phyloP scores from a whole-genome alignment of 2,113 vertebrate genomes.

The Aythya baeri region DNA sequence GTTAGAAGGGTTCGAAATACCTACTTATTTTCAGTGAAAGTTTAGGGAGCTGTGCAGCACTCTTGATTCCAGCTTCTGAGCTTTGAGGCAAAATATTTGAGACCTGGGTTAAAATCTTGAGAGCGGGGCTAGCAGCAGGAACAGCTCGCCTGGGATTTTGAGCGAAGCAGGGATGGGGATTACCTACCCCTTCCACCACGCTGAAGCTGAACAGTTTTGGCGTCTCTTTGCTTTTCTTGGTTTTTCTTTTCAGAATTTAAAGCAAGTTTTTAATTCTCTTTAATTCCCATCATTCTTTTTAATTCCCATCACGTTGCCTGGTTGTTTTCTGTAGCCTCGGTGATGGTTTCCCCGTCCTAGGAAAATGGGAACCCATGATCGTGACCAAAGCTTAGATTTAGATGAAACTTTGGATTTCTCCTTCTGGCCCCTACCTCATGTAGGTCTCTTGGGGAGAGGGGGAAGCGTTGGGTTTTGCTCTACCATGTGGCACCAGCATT shows the following conservation, averaged over 20 bases:
- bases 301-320: background rate
- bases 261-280: background rate
- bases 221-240: background rate
- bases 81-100: rapidly evolving
- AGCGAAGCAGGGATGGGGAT: background rate
- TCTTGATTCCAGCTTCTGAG: background rate
- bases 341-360: background rate
- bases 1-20: background rate
- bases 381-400: background rate
- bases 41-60: rapidly evolving
- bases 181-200: background rate
- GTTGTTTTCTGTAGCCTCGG: background rate
- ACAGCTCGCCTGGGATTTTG: background rate
- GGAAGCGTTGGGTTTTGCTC: background rate
- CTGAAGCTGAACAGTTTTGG: background rate
- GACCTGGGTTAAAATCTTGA: background rate
- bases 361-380: background rate
- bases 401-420: background rate
- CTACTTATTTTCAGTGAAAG: background rate
- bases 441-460: background rate
- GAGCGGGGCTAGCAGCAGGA: background rate
- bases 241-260: background rate
- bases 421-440: background rate
- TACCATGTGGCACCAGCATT: background rate
- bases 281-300: no score